These are phyloP conservation scores for Sarcophaga rosellei DNA, from an alignment of 2,888 invertebrate genomes.

Conservation along the genomic window DNA sequence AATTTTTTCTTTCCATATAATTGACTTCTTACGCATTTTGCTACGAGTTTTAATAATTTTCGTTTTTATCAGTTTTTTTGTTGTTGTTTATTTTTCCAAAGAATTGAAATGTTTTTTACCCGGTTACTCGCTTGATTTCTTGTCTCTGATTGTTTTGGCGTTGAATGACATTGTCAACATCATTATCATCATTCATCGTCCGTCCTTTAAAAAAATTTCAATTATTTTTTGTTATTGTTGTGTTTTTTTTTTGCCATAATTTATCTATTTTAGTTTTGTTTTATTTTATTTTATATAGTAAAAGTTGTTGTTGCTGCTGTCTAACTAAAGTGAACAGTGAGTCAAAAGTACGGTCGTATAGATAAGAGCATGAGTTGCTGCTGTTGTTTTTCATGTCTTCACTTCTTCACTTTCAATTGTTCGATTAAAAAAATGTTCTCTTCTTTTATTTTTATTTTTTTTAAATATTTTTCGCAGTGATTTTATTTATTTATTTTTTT, in stretches of 20 bases:
- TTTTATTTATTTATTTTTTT: not conserved
- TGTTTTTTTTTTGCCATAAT: not conserved
- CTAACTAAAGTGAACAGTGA: not conserved
- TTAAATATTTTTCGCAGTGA: not conserved
- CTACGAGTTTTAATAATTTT: too few species aligned
- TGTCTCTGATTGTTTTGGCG: not conserved
- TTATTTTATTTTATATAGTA: not conserved
- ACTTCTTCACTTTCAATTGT: not conserved
- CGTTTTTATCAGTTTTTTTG: not conserved
- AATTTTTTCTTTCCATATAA: too few species aligned
- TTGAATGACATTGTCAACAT: constrained; percentile 40
- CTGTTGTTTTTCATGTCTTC: not conserved
- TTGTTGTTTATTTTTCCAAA: not conserved
- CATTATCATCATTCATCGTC: constrained; percentile 7
- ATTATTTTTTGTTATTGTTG: constrained; percentile 37
- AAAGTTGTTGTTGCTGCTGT: not conserved
- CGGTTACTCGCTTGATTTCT: not conserved
- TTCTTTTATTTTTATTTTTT: not conserved
- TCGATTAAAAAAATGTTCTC: not conserved
- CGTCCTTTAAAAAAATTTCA: constrained; percentile 53
- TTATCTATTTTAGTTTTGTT: not conserved
- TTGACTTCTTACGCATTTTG: too few species aligned
- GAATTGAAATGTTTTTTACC: constrained; percentile 25
- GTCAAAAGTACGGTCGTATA: not conserved
- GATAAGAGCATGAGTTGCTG: not conserved